phyloP scores from a whole-genome alignment of 35 echinoderm and acorn worm species.

The Ophiothrix spiculata region DNA sequence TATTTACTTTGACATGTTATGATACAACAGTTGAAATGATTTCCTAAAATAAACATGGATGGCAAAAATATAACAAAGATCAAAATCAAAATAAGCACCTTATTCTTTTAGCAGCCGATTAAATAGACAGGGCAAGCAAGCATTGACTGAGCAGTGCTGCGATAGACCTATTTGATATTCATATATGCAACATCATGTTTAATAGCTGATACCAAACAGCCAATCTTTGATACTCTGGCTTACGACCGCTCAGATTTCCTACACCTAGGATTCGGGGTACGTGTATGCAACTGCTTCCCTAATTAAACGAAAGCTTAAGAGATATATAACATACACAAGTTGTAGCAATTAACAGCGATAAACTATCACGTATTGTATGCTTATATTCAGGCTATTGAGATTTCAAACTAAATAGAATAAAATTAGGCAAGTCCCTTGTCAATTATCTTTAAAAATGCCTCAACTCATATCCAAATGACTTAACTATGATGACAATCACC shows the following conservation, averaged over 20 bases:
- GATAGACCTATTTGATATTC: too few species aligned
- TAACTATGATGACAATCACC: too few species aligned
- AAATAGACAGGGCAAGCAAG: too few species aligned
- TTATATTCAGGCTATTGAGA: not conserved
- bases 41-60: too few species aligned
- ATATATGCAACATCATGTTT: not conserved
- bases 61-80: too few species aligned
- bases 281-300: not conserved
- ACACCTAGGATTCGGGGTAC: not conserved
- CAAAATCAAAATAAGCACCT: too few species aligned
- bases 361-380: too few species aligned
- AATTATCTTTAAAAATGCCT: too few species aligned
- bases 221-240: constrained; percentile 2
- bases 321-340: not conserved
- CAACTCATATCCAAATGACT: not conserved
- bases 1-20: too few species aligned
- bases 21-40: too few species aligned
- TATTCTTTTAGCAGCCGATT: too few species aligned
- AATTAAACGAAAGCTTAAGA: not conserved
- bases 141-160: too few species aligned
- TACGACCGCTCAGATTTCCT: not conserved
- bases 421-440: not conserved
- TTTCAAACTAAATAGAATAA: not conserved
- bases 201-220: not conserved
- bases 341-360: not conserved